Evolutionary conservation across 2,113 vertebrate genomes (phyloP).

Genomic region (Phaethon lepturus): DNA sequence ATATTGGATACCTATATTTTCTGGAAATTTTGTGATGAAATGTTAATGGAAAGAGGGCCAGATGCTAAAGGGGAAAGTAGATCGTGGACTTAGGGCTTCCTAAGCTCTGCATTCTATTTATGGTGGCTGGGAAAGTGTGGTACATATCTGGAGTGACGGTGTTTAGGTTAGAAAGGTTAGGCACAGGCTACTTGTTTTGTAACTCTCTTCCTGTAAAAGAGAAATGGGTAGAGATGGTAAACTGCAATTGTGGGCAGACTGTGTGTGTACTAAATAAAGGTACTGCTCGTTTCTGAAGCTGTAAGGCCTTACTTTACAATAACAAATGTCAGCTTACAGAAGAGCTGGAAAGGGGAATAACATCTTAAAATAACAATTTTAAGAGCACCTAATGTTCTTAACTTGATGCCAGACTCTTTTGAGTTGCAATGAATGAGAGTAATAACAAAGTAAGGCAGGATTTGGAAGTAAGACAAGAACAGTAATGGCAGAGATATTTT

Average conservation of each 20-base stretch:
- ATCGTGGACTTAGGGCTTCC: not conserved
- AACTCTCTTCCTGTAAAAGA: not conserved
- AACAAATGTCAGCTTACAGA: constrained; percentile 39
- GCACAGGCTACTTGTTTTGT: not conserved
- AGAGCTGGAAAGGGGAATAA: not conserved
- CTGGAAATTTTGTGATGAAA: not conserved
- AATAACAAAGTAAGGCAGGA: not conserved
- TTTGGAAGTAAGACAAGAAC: not conserved
- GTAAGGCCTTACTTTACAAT: not conserved
- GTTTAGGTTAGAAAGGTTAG: constrained; percentile 24
- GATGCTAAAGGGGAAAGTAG: not conserved
- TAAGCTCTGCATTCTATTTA: not conserved
- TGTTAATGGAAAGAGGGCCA: not conserved
- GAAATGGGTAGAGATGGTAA: not conserved
- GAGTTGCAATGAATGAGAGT: not conserved
- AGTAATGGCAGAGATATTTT: not conserved
- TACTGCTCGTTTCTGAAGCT: not conserved
- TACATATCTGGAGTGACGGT: not conserved
- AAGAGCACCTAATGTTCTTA: constrained; percentile 45
- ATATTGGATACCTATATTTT: not conserved
- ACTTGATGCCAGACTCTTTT: not conserved
- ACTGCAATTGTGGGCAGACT: constrained; percentile 4
- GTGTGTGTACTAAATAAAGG: not conserved
- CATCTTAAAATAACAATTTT: constrained; percentile 41
- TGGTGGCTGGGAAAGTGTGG: not conserved